Evolutionary conservation across 64 coral and sea anemone species (phyloP).

Genomic region (Stylophora pistillata): DNA sequence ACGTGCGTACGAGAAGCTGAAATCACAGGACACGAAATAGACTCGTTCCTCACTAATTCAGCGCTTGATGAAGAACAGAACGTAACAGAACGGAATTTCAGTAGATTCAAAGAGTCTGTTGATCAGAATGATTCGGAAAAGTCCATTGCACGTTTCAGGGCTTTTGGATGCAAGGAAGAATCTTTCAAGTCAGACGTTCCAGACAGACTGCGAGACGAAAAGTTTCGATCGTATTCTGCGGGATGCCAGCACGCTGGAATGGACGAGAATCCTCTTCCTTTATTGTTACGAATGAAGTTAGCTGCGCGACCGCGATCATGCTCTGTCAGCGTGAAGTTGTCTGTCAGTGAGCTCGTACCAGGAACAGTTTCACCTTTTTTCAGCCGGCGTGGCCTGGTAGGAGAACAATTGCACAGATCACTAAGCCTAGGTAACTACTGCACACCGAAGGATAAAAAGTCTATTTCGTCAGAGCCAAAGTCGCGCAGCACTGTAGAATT

Average conservation of each 20-base stretch:
- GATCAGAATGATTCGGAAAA: background rate
- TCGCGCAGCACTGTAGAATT: background rate
- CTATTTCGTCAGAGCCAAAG: background rate
- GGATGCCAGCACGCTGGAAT: constrained; percentile 11
- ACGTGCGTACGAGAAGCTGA: background rate
- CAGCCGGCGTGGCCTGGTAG: background rate
- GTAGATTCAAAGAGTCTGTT: background rate
- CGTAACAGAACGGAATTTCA: background rate
- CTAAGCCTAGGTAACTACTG: background rate
- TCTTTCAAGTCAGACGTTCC: background rate
- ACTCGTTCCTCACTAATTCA: background rate
- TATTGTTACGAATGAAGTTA: background rate
- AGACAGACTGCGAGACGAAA: constrained; percentile 1
- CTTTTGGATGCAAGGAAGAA: background rate
- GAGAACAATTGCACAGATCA: background rate
- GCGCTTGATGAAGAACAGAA: background rate
- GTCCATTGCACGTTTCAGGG: background rate
- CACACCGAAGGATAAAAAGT: background rate
- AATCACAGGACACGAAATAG: background rate
- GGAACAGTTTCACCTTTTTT: constrained; percentile 4
- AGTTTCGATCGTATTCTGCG: constrained; percentile 8
- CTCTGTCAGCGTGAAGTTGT: constrained; percentile 9
- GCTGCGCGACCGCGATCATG: background rate
- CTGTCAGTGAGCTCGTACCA: background rate
- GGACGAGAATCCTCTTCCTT: constrained; percentile 3